A percentile compares a stretch with the other conserved stretches of the same genome.
These are phyloP conservation scores for Holothuria leucospilota DNA, from an alignment of 53 echinoderm and acorn worm species.

Conservation along the genomic window DNA sequence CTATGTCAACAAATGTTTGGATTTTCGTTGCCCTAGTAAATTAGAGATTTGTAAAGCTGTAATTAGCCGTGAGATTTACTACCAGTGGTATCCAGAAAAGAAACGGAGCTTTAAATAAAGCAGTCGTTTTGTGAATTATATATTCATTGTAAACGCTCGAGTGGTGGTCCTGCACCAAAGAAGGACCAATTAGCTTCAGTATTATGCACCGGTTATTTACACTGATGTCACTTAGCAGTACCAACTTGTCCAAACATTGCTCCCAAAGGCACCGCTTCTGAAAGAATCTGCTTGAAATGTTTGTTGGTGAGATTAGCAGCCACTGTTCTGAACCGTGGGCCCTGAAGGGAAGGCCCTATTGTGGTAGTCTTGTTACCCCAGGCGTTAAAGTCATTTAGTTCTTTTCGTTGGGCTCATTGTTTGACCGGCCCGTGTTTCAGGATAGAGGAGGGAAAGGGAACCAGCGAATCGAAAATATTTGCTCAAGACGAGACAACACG, in stretches of 20 bases:
- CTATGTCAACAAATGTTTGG: constrained; percentile 32
- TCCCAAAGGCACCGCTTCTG: constrained; percentile 14
- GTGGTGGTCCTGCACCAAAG: constrained; percentile 12
- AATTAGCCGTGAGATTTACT: constrained; percentile 25
- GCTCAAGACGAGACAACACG: constrained; percentile 2
- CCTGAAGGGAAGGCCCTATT: constrained; percentile 2
- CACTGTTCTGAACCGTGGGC: constrained; percentile 2
- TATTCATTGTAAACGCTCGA: background rate
- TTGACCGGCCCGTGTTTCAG: background rate
- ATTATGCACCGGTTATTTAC: constrained; percentile 23
- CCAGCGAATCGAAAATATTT: constrained; percentile 3
- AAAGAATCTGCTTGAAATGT: constrained; percentile 10
- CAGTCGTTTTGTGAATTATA: constrained; percentile 1
- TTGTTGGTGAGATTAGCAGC: constrained; percentile 25
- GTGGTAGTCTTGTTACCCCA: constrained; percentile 2
- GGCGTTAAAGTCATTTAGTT: constrained; percentile 36
- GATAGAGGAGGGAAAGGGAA: background rate
- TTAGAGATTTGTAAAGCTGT: constrained; percentile 18
- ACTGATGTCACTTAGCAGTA: constrained; percentile 25
- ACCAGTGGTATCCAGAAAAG: background rate
- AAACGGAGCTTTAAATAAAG: background rate
- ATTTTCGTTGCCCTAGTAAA: constrained; percentile 24
- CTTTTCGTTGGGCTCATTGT: background rate
- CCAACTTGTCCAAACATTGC: constrained; percentile 26
- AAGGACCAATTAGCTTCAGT: constrained; percentile 6